A percentile compares a stretch with the other conserved stretches of the same genome.
Evolutionary conservation across 1,140 invertebrate genomes (phyloP).

Genomic region (Listronotus oregonensis): DNA sequence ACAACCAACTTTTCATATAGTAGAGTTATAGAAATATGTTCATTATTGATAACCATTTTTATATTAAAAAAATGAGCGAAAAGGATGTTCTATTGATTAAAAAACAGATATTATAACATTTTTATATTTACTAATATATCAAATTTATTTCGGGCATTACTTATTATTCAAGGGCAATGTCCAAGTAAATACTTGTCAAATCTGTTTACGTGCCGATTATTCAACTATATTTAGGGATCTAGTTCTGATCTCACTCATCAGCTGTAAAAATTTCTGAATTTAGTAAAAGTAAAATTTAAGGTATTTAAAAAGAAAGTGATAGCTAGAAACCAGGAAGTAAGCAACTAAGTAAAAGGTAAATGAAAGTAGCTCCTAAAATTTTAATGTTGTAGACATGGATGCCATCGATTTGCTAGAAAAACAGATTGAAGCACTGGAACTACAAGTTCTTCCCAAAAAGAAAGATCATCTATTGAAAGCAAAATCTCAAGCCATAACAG

Average conservation of each 20-base stretch:
- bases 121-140: too few species aligned
- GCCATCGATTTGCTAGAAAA: constrained; percentile 50
- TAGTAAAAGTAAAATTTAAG: too few species aligned
- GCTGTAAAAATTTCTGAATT: background rate
- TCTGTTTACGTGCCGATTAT: background rate
- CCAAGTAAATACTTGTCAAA: too few species aligned
- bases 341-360: background rate
- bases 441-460: constrained; percentile 46
- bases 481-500: constrained; percentile 45
- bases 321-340: constrained; percentile 1
- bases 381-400: constrained; percentile 37
- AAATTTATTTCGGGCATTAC: too few species aligned
- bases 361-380: constrained; percentile 8
- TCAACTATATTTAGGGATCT: background rate
- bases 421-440: constrained; percentile 50
- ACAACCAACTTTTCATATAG: too few species aligned
- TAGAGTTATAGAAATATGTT: too few species aligned
- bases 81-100: too few species aligned
- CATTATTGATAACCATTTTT: too few species aligned
- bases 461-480: constrained; percentile 26
- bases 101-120: too few species aligned
- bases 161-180: too few species aligned
- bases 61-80: too few species aligned
- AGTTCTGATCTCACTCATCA: background rate
- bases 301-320: constrained; percentile 8